Evolutionary conservation across 2,113 vertebrate genomes (phyloP).

Genomic region (Pluvianellus socialis): DNA sequence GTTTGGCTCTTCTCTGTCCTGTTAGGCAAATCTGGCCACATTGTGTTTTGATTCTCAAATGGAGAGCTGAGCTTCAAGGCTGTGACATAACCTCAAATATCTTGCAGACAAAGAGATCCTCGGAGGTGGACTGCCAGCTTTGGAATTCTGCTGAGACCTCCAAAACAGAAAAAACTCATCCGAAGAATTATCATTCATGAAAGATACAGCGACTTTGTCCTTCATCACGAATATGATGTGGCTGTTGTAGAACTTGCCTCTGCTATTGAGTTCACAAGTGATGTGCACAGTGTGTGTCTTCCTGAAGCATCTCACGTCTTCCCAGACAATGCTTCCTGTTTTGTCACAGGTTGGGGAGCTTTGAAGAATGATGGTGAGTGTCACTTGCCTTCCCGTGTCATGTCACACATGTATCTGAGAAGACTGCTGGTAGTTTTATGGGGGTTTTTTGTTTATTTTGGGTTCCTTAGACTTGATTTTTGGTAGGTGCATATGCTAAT

Average conservation of each 20-base stretch:
- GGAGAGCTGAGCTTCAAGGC: background rate
- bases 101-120: slow-evolving; percentile 60
- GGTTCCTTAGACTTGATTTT: background rate
- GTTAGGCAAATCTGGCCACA: background rate
- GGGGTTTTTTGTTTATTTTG: background rate
- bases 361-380: slow-evolving; percentile 70
- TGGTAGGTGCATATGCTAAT: background rate
- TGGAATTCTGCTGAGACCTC: slow-evolving; percentile 72
- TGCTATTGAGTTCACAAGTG: slow-evolving; percentile 61
- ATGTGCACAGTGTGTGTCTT: slow-evolving; percentile 74
- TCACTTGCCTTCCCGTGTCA: background rate
- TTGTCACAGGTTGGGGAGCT: slow-evolving; percentile 80
- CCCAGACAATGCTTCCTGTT: slow-evolving; percentile 62
- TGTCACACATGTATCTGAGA: background rate
- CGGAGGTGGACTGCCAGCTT: slow-evolving; percentile 75
- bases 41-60: background rate
- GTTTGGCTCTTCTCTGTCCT: background rate
- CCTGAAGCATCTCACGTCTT: slow-evolving; percentile 69
- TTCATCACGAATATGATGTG: slow-evolving; percentile 65
- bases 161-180: slow-evolving; percentile 65
- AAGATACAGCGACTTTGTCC: background rate
- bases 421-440: background rate
- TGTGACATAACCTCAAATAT: background rate
- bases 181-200: slow-evolving; percentile 73
- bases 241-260: slow-evolving; percentile 71